Evolutionary conservation across 37 sponge, comb jelly and placozoan species (phyloP), one percentile per base, ranked within the genome.

Genomic region (Beroe ovata): DNA sequence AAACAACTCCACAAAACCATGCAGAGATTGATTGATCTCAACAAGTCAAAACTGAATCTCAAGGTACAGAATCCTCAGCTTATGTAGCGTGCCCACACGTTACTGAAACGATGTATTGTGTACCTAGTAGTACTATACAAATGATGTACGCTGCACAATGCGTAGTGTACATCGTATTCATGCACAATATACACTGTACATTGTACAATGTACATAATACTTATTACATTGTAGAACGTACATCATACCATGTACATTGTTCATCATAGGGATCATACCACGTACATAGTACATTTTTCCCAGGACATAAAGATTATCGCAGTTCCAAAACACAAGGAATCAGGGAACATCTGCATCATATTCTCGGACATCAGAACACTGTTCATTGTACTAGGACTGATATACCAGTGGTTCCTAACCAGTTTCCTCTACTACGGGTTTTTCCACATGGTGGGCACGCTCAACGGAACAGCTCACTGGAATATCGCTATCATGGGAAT

Each of bases 341-440:
- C 84, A 0, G 84, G 84, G 22, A 77, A 77, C 54, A 8, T 77
- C 23, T 77, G 84, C 54, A 39, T 77, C 54, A 42, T 77, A 23
- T 77, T 77, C 54, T 32, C 36, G 14, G 54, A 77, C 54, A 8
- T 77, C 28, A 8, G 47, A 25, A 77, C 84, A 18, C 26, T 77
- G 21, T 20, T 20, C 11, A 39, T 77, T 42, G 54, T 77, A 26
- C 14, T 42, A 3, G 84, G 84, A 4, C 54, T 77, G 3, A 41
- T 42, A n/a, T 77, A n/a, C 84, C 41, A 26, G 54, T 77, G 84
- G 84, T 39, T 77, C 54, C 84, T 42, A 3, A 77, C 84, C 26
- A 77, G 84, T 25, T 77, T 77, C 84, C 54, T 77, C 22, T 77
- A 77, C 47, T 77, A 77, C 84, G 42, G 54, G 23, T 77, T 77